A percentile compares a stretch with the other conserved stretches of the same genome.
phyloP scores from a whole-genome alignment of 2,797 vertebrate species.

The Gallirallus australis region DNA sequence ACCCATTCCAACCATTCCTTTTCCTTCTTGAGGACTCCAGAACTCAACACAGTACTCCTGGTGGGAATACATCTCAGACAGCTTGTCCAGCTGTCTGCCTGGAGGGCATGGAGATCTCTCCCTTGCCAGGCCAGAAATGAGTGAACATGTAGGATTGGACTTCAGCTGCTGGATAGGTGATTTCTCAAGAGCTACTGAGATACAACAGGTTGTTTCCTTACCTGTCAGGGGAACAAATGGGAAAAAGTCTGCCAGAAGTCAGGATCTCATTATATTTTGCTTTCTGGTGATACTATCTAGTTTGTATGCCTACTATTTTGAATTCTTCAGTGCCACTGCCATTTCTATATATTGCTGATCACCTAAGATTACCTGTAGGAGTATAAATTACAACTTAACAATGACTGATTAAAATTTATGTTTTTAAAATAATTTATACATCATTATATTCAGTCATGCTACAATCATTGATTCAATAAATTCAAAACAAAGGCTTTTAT shows the following conservation, averaged over 20 bases:
- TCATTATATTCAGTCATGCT: background rate
- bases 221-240: background rate
- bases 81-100: background rate
- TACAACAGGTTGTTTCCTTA: background rate
- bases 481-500: background rate
- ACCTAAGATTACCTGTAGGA: background rate
- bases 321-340: background rate
- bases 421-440: background rate
- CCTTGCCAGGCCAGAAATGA: background rate
- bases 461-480: background rate
- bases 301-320: background rate
- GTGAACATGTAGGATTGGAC: background rate
- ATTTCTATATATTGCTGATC: background rate
- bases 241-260: background rate
- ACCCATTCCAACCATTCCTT: no score
- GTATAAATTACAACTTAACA: background rate
- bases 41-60: no score
- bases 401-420: background rate
- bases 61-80: background rate
- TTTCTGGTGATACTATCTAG: background rate
- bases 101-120: background rate
- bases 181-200: background rate
- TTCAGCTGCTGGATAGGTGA: background rate
- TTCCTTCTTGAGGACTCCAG: no score
- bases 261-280: accelerated